Evolutionary conservation across 1,140 invertebrate species (phyloP).

Genomic region (Brachionus rubens): DNA sequence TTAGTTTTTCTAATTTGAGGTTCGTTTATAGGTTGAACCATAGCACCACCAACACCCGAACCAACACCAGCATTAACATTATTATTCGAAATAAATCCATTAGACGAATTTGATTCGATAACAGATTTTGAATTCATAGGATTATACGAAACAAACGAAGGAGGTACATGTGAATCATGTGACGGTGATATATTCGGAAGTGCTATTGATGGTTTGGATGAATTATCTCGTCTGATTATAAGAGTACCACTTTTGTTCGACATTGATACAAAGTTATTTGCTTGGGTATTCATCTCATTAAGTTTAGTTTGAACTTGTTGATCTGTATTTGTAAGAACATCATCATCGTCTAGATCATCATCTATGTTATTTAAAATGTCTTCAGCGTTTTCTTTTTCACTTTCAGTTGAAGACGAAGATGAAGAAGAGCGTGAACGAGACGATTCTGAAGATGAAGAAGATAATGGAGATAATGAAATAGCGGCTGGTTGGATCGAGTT

Average conservation of each 20-base stretch:
- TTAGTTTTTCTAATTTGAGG: conserved; percentile 28
- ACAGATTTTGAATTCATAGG: conserved; percentile 31
- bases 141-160: conserved; percentile 31
- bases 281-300: conserved; percentile 6
- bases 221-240: conserved; percentile 4
- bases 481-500: conserved; percentile 7
- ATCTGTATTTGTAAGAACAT: conserved; percentile 1
- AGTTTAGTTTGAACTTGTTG: conserved; percentile 13
- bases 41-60: conserved; percentile 8
- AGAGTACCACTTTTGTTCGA: conserved; percentile 34
- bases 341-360: conserved; percentile 23
- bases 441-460: conserved; percentile 23
- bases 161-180: neutral
- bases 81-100: neutral
- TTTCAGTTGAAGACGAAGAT: conserved; percentile 21
- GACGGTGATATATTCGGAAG: conserved; percentile 18
- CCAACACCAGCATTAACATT: neutral
- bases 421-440: conserved; percentile 34
- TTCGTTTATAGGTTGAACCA: conserved; percentile 31
- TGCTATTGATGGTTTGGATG: neutral
- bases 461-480: conserved; percentile 32
- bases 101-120: neutral
- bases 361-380: conserved; percentile 23
- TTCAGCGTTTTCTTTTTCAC: conserved; percentile 34
- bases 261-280: conserved; percentile 3